phyloP scores from a whole-genome alignment of 2,797 vertebrate genomes.

The Lates japonicus region DNA sequence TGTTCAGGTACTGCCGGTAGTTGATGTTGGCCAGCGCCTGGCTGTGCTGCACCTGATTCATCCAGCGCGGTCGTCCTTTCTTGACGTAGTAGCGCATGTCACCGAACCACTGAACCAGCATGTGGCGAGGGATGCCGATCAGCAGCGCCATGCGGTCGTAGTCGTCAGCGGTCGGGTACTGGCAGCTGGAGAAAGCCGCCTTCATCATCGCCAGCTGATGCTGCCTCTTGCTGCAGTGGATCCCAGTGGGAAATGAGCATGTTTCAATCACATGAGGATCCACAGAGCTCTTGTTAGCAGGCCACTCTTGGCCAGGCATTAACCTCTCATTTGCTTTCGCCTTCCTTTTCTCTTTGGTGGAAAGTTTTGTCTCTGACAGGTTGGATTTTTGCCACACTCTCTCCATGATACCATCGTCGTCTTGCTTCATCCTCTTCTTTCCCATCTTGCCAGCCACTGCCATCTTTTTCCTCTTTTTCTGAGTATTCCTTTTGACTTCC shows the following conservation, averaged over 20 bases:
- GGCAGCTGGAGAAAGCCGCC: slow-evolving; percentile 84
- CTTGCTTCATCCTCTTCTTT: slow-evolving; percentile 6
- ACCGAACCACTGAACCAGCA: slow-evolving; percentile 88
- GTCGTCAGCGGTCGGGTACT: slow-evolving; percentile 85
- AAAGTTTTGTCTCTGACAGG: not conserved
- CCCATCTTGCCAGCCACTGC: not conserved
- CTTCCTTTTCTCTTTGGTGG: not conserved
- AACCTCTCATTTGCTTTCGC: not conserved
- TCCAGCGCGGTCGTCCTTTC: slow-evolving; percentile 85
- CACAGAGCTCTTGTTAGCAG: not conserved
- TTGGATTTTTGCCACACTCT: not conserved
- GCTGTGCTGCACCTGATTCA: slow-evolving; percentile 77
- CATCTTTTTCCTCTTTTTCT: slow-evolving; percentile 7
- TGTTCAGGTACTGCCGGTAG: slow-evolving; percentile 46
- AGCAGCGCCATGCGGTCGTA: slow-evolving; percentile 80
- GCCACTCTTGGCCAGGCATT: not conserved
- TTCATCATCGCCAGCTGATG: slow-evolving; percentile 85
- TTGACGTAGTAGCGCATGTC: slow-evolving; percentile 89
- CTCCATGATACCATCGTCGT: not conserved
- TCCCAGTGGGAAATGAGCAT: fast-evolving
- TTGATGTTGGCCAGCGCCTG: slow-evolving; percentile 46
- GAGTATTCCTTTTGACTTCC: not conserved
- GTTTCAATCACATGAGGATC: fast-evolving
- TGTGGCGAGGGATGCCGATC: slow-evolving; percentile 77
- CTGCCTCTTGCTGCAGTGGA: not conserved